Evolutionary conservation across 1,140 invertebrate genomes (phyloP), one percentile per base, ranked within the genome.

Genomic region (Zaprionus inermis): DNA sequence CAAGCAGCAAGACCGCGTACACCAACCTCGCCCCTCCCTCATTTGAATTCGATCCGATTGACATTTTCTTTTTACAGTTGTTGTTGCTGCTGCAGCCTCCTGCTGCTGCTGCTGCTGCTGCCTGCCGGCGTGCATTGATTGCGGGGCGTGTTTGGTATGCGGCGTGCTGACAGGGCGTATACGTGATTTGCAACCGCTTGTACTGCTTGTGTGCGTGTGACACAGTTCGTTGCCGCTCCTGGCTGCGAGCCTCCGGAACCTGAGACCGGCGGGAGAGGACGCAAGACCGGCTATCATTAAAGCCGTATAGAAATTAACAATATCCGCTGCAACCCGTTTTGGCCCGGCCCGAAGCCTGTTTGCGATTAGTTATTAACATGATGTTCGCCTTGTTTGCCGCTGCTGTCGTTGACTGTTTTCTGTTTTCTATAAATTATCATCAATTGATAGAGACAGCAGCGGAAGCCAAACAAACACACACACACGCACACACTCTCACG

Each of bases 261-360:
- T 9, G 20, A 6, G 38, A 14, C 14, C 52, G 32, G 30, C n/a
- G n/a, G n/a, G n/a, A n/a, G n/a, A n/a, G 5, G n/a, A 46, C 41
- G 16, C 6, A 16, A 46, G 55, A 20, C n/a, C 28, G 16, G 28
- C 51, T 59, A 69, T 59, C 24, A 64, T 69, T 65, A 74, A 67
- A 63, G 64, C 46, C 55, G n/a, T 18, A 58, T 41, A 58, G 58
- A 63, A 57, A 72, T 77, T 73, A 74, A 73, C 65, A 60, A 69
- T 74, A 74, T 77, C 75, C 71, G 75, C 38, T 69, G 71, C 64
- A 77, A 77, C 75, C 51, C 18, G 75, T 77, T 77, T 67, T 28
- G 20, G 22, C 28, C 36, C 22, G 59, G 67, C 44, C 34, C 11
- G 57, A 71, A 76, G 70, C 74, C 74, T 63, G 74, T 76, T 76